Percentiles rank a stretch among this genome's conserved stretches.
These are phyloP conservation scores for Mya arenaria DNA, from an alignment of 1,140 invertebrate genomes.

Conservation along the genomic window DNA sequence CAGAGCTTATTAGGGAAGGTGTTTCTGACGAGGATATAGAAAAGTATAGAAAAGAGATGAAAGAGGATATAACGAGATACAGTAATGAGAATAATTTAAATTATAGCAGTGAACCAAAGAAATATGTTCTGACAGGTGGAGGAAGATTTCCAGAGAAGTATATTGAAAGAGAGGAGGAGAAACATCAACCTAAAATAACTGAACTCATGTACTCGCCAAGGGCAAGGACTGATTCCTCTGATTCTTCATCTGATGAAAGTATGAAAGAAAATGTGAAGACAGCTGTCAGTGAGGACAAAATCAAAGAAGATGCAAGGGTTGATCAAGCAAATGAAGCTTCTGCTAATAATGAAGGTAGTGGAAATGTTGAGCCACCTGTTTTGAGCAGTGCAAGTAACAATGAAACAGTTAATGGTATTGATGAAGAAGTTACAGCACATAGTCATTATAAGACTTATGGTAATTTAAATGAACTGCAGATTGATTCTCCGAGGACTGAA, in stretches of 20 bases:
- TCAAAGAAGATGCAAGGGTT: too few relatives aligned
- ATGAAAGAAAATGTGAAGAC: background rate
- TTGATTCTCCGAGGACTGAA: slow-evolving; percentile 8
- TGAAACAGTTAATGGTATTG: background rate
- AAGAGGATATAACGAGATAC: background rate
- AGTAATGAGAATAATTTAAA: too few relatives aligned
- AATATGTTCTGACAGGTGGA: background rate
- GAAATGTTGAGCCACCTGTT: too few relatives aligned
- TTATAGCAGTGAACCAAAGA: too few relatives aligned
- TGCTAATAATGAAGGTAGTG: too few relatives aligned
- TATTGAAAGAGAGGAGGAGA: too few relatives aligned
- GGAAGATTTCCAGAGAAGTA: background rate
- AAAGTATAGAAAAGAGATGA: background rate
- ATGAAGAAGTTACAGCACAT: slow-evolving; percentile 1
- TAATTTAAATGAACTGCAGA: slow-evolving; percentile 43
- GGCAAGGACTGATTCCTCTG: slow-evolving; percentile 13
- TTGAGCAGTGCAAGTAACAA: too few relatives aligned
- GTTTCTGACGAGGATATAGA: slow-evolving; percentile 42
- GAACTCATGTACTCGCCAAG: slow-evolving; percentile 50
- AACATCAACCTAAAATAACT: slow-evolving; percentile 32
- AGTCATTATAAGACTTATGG: slow-evolving; percentile 50
- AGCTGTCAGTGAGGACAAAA: too few relatives aligned
- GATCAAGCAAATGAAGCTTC: too few relatives aligned
- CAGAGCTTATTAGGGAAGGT: slow-evolving; percentile 48
- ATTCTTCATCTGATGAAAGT: slow-evolving; percentile 46